A percentile compares a stretch with the other conserved stretches of the same genome.
Conservation (phyloP, 1,140 invertebrate genomes). For the Ditylenchus dipsaci region DNA sequence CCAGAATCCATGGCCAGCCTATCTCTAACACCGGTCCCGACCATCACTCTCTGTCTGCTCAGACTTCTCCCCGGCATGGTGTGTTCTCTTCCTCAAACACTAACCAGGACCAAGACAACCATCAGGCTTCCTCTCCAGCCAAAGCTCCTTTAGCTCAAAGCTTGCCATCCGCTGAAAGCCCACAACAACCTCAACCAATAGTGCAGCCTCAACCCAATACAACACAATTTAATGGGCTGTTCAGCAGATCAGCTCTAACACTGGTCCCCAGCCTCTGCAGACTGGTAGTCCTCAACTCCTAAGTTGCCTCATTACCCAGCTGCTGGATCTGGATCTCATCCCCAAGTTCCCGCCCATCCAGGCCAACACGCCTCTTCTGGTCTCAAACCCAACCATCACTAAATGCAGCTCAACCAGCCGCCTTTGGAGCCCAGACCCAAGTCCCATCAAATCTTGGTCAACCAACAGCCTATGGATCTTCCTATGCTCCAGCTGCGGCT, state of each 20-base stretch:
- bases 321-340: neutral
- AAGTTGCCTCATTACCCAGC: neutral
- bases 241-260: constrained; percentile 5
- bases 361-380: neutral
- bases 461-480: neutral
- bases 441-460: neutral
- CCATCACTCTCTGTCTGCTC: neutral
- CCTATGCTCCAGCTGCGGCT: neutral
- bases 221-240: neutral
- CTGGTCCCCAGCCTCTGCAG: neutral
- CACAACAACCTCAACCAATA: neutral
- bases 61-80: neutral
- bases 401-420: neutral
- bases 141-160: neutral
- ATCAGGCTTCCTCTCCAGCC: neutral
- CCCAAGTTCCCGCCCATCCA: constrained; percentile 12
- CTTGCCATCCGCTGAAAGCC: neutral
- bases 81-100: too few relatives aligned
- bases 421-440: neutral
- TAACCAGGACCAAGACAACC: neutral
- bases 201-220: neutral
- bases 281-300: neutral
- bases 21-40: neutral
- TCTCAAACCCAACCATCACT: constrained; percentile 1
- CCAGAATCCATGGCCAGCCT: neutral